Conservation (phyloP, 2,797 vertebrate species). For the Zalophus californianus region DNA sequence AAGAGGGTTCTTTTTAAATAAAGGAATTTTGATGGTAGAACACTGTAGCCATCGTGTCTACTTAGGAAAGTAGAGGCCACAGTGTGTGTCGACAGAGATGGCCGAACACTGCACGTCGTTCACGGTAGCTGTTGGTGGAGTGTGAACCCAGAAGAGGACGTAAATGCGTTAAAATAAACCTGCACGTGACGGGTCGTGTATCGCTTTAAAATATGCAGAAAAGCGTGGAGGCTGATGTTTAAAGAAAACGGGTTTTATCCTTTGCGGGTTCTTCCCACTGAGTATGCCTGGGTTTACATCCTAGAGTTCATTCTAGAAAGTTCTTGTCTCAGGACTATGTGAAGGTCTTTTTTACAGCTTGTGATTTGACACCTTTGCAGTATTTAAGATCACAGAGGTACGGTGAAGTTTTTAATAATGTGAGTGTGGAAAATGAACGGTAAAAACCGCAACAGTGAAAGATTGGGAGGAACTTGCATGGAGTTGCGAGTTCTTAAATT, state of each 20-base stretch:
- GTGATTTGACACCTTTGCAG: not conserved
- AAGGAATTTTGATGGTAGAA: not conserved
- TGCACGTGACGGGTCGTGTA: not conserved
- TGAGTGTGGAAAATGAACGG: not conserved
- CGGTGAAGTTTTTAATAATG: not conserved
- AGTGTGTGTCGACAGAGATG: not conserved
- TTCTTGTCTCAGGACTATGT: not conserved
- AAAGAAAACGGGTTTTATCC: not conserved
- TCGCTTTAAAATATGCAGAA: not conserved
- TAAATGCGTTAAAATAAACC: not conserved
- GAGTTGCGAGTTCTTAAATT: not conserved
- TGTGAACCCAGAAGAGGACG: not conserved
- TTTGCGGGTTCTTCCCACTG: not conserved
- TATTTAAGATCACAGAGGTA: not conserved
- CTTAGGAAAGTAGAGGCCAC: not conserved
- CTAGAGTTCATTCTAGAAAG: not conserved
- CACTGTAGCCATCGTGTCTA: not conserved
- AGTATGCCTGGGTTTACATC: not conserved
- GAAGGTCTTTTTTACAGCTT: not conserved
- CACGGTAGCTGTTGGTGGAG: not conserved
- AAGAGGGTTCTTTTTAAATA: not conserved
- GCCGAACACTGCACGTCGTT: fast-evolving
- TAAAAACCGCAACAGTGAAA: not conserved
- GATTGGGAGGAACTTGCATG: too few relatives aligned
- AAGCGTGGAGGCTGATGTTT: not conserved